phyloP scores from a whole-genome alignment of 2,888 invertebrate genomes.

The Cephus spinipes region DNA sequence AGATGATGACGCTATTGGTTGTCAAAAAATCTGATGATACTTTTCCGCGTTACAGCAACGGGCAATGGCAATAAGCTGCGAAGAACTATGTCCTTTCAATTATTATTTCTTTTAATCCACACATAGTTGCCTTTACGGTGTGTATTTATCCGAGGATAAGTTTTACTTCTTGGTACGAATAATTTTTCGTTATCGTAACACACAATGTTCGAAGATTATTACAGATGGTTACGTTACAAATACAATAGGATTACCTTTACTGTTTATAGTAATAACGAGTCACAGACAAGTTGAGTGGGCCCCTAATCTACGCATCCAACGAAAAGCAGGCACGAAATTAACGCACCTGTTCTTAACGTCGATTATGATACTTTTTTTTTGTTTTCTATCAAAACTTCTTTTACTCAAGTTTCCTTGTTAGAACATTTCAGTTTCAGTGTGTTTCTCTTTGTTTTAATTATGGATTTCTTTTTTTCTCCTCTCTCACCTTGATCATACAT shows the following conservation, averaged over 20 bases:
- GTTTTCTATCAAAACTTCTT: conserved; percentile 18
- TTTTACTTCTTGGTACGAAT: conserved; percentile 1
- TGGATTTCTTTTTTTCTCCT: conserved; percentile 21
- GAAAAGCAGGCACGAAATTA: conserved; percentile 46
- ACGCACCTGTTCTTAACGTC: conserved; percentile 30
- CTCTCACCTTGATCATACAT: conserved; percentile 10
- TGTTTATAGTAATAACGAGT: conserved; percentile 35
- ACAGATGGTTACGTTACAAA: conserved; percentile 36
- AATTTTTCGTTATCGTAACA: conserved; percentile 31
- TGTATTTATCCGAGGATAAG: not conserved
- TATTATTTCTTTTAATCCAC: not conserved
- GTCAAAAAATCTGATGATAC: conserved; percentile 5
- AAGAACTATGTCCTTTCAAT: conserved; percentile 2
- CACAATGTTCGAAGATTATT: conserved; percentile 37
- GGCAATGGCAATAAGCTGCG: not conserved
- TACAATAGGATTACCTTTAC: conserved; percentile 40
- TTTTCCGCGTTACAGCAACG: not conserved
- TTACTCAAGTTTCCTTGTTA: conserved; percentile 12
- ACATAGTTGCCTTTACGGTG: not conserved
- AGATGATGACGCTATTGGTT: not conserved
- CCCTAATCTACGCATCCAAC: conserved; percentile 55
- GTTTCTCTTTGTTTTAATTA: not conserved
- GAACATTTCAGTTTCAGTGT: conserved; percentile 9
- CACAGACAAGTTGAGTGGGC: conserved; percentile 55
- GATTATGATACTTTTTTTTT: conserved; percentile 35